These are phyloP conservation scores for Apis florea DNA, from an alignment of 1,140 invertebrate species.

Conservation along the genomic window DNA sequence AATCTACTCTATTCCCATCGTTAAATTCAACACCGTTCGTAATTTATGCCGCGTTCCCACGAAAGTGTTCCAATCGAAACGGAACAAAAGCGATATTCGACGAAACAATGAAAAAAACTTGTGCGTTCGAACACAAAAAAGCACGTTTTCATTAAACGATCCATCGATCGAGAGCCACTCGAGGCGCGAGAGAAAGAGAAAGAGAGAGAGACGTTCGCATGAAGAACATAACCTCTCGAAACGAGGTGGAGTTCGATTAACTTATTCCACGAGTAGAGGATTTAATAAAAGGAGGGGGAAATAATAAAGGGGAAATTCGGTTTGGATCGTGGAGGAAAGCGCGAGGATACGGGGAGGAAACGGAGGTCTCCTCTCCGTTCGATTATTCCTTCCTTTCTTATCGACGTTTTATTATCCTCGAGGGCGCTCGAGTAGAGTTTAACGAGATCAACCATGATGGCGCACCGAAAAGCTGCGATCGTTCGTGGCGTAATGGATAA, in stretches of 20 bases:
- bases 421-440: not conserved
- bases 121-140: no score
- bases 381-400: constrained; percentile 15
- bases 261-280: not conserved
- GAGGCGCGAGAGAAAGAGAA: no score
- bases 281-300: not conserved
- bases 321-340: no score
- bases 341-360: not conserved
- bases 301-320: not conserved
- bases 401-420: not conserved
- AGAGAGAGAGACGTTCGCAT: not conserved
- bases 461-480: not conserved
- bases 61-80: no score
- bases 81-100: no score
- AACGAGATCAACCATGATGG: not conserved
- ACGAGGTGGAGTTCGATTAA: not conserved
- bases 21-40: not conserved
- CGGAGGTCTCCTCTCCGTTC: not conserved
- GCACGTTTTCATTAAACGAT: no score
- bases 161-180: no score
- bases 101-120: no score
- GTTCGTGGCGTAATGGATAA: not conserved
- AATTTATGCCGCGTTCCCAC: not conserved
- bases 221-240: not conserved
- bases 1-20: no score